phyloP scores from a whole-genome alignment of 2,797 vertebrate genomes.

The Amazona finschi region DNA sequence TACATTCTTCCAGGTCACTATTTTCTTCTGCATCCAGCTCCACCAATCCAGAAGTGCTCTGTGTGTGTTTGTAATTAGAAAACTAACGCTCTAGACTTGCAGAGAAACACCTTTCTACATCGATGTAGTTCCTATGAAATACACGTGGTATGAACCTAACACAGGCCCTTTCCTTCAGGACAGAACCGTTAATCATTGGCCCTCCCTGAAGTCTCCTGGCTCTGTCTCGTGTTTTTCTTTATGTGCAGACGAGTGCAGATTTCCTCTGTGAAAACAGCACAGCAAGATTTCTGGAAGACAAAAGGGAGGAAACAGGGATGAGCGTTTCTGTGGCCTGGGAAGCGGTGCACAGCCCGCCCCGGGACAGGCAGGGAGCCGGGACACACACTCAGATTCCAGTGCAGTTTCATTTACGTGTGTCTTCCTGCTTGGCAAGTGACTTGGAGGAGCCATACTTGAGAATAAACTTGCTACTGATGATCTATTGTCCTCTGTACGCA shows the following conservation, averaged over 20 bases:
- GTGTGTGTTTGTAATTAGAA: not conserved
- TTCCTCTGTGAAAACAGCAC: slow-evolving; percentile 83
- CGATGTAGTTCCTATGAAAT: not conserved
- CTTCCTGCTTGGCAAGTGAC: not conserved
- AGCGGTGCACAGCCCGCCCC: fast-evolving
- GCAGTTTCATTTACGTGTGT: not conserved
- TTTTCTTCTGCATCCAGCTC: not conserved
- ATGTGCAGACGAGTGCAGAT: slow-evolving; percentile 79
- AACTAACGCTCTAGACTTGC: slow-evolving; percentile 5
- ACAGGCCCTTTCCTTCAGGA: not conserved
- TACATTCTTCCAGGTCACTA: not conserved
- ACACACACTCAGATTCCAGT: fast-evolving
- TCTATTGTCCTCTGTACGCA: not conserved
- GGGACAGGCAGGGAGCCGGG: not conserved
- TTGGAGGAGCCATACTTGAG: not conserved
- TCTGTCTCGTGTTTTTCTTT: slow-evolving; percentile 32
- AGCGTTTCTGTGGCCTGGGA: not conserved
- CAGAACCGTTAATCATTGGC: slow-evolving; percentile 72
- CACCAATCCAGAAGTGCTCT: not conserved
- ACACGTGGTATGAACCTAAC: not conserved
- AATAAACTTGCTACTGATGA: not conserved
- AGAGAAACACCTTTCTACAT: slow-evolving; percentile 1
- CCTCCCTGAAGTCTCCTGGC: slow-evolving; percentile 77
- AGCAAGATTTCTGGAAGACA: slow-evolving; percentile 84
- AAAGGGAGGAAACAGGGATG: not conserved